phyloP scores from a whole-genome alignment of 2,888 invertebrate species.

The Anthoptus insignis region DNA sequence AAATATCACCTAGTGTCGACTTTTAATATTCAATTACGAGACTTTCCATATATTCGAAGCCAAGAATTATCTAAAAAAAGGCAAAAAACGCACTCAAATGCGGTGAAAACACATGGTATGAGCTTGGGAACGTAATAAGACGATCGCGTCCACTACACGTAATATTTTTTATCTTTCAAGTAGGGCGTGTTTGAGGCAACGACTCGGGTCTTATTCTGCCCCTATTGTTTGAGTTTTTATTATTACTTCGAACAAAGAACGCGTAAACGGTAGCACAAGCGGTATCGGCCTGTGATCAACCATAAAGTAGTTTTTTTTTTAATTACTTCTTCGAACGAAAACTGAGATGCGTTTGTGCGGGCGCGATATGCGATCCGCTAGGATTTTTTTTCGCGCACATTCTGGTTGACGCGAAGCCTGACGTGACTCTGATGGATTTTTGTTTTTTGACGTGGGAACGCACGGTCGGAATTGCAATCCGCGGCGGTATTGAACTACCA shows the following conservation, averaged over 20 bases:
- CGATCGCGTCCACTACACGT: slow-evolving; percentile 64
- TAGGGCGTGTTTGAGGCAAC: slow-evolving; percentile 72
- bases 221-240: slow-evolving; percentile 83
- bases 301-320: slow-evolving; percentile 70
- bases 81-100: slow-evolving; percentile 14
- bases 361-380: slow-evolving; percentile 72
- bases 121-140: slow-evolving; percentile 69
- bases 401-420: slow-evolving; percentile 55
- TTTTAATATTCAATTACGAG: background rate
- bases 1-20: background rate
- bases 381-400: slow-evolving; percentile 65
- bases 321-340: slow-evolving; percentile 66
- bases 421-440: slow-evolving; percentile 56
- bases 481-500: slow-evolving; percentile 34
- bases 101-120: slow-evolving; percentile 47
- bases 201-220: slow-evolving; percentile 68
- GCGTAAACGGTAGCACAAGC: slow-evolving; percentile 83
- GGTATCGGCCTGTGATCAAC: slow-evolving; percentile 84
- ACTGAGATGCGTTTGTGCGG: slow-evolving; percentile 68
- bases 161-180: slow-evolving; percentile 71
- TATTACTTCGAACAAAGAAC: slow-evolving; percentile 77
- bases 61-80: background rate
- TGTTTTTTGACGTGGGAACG: slow-evolving; percentile 39
- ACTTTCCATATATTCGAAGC: too few relatives aligned
- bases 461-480: slow-evolving; percentile 32